Evolutionary conservation across 2,888 invertebrate species (phyloP).

Genomic region (Rhagonycha fulva): DNA sequence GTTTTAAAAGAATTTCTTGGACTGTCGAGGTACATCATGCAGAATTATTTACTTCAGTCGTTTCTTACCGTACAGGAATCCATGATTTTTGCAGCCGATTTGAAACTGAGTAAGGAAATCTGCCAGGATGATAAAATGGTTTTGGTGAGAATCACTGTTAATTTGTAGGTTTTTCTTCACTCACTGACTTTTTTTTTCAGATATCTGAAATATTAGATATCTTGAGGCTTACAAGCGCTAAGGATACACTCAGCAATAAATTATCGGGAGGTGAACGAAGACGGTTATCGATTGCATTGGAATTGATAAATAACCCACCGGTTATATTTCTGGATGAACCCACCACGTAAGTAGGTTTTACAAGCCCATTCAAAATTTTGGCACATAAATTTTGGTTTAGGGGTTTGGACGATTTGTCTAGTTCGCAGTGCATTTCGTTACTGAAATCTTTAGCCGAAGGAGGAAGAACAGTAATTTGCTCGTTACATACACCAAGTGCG

Average conservation of each 20-base stretch:
- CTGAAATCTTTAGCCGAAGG: slow-evolving; percentile 70
- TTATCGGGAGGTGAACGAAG: slow-evolving; percentile 94
- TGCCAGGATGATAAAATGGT: slow-evolving; percentile 66
- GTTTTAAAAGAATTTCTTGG: slow-evolving; percentile 81
- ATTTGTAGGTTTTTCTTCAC: too few species aligned
- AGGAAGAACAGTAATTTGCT: slow-evolving; percentile 55
- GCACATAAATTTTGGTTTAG: slow-evolving; percentile 50
- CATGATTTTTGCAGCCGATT: slow-evolving; percentile 86
- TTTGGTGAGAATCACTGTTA: slow-evolving; percentile 61
- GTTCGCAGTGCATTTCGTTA: slow-evolving; percentile 71
- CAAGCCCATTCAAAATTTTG: too few species aligned
- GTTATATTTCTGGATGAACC: slow-evolving; percentile 95
- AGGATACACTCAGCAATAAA: slow-evolving; percentile 71
- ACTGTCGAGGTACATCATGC: slow-evolving; percentile 95
- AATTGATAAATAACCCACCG: slow-evolving; percentile 93
- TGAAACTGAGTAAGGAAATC: slow-evolving; percentile 78
- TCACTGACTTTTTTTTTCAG: slow-evolving; percentile 58
- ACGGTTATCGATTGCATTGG: slow-evolving; percentile 89
- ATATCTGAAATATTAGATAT: slow-evolving; percentile 85
- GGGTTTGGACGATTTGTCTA: slow-evolving; percentile 75
- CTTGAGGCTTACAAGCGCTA: slow-evolving; percentile 73
- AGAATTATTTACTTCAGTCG: slow-evolving; percentile 84
- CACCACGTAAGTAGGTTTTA: slow-evolving; percentile 82
- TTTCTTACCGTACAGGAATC: slow-evolving; percentile 86
- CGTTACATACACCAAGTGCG: too few species aligned